A percentile compares a stretch with the other conserved stretches of the same genome.
Evolutionary conservation across 2,113 vertebrate genomes (phyloP).

Genomic region (Prinia subflava): DNA sequence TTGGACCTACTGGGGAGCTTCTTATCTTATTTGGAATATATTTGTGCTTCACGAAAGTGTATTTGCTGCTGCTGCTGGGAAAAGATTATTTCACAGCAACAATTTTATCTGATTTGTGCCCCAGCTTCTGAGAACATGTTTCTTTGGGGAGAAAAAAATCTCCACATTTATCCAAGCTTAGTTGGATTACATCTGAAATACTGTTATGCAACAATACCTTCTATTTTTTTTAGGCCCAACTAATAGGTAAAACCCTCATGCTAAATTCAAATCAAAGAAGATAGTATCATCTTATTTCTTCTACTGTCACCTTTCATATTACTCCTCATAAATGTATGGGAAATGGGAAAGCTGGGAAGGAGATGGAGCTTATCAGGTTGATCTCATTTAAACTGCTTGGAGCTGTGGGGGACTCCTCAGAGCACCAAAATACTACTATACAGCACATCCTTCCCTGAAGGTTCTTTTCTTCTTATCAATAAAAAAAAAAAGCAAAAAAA

Average conservation of each 20-base stretch:
- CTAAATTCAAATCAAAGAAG: neutral
- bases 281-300: neutral
- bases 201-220: neutral
- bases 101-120: constrained; percentile 14
- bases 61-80: neutral
- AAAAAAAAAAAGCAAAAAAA: neutral
- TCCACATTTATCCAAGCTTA: neutral
- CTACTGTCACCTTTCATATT: neutral
- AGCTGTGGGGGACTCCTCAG: neutral
- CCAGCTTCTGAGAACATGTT: neutral
- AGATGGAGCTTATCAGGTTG: neutral
- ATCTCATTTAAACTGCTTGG: neutral
- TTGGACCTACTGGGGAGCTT: neutral
- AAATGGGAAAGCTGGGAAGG: neutral
- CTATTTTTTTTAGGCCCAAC: neutral
- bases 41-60: neutral
- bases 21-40: constrained; percentile 1
- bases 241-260: neutral
- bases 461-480: neutral
- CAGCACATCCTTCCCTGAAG: neutral
- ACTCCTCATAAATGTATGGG: neutral
- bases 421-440: neutral
- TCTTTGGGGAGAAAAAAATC: neutral
- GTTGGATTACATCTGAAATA: neutral
- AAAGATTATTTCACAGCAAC: constrained; percentile 1